Conservation (phyloP, 2,113 vertebrate genomes). For the Clarias macrocephalus region DNA sequence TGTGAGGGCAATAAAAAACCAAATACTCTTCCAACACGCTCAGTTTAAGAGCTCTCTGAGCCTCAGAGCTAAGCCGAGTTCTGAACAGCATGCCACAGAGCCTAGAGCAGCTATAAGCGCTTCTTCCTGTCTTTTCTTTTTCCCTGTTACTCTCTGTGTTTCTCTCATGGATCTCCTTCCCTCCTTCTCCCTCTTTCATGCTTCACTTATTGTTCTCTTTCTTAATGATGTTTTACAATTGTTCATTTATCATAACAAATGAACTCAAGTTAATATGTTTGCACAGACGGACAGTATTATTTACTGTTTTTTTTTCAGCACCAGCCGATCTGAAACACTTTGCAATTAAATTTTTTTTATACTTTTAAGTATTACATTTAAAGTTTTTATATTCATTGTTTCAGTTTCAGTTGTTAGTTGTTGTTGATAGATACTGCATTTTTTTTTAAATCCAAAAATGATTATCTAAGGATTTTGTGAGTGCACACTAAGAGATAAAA, state of each 20-base stretch:
- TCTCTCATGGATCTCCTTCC: not conserved
- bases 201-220: constrained; percentile 39
- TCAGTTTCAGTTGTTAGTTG: not conserved
- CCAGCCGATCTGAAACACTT: constrained; percentile 4
- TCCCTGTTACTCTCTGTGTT: not conserved
- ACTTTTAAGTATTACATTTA: not conserved
- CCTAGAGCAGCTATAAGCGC: constrained; percentile 41
- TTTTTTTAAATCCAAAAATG: not conserved
- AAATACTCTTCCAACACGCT: constrained; percentile 14
- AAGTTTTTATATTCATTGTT: not conserved
- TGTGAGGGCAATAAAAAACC: constrained; percentile 29
- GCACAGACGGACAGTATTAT: constrained; percentile 26
- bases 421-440: not conserved
- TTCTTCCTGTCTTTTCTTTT: constrained; percentile 4
- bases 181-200: constrained; percentile 21
- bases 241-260: constrained; percentile 50
- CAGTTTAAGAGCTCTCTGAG: constrained; percentile 46
- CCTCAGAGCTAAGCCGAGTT: constrained; percentile 51
- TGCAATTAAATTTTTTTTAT: not conserved
- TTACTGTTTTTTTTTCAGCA: constrained; percentile 27
- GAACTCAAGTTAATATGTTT: constrained; percentile 40
- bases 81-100: constrained; percentile 36
- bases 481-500: not conserved
- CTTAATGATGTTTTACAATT: constrained; percentile 44
- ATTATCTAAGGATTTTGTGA: not conserved